Base-by-base conservation (phyloP, 2,888 invertebrate species). In the Dascillus cervinus region DNA sequence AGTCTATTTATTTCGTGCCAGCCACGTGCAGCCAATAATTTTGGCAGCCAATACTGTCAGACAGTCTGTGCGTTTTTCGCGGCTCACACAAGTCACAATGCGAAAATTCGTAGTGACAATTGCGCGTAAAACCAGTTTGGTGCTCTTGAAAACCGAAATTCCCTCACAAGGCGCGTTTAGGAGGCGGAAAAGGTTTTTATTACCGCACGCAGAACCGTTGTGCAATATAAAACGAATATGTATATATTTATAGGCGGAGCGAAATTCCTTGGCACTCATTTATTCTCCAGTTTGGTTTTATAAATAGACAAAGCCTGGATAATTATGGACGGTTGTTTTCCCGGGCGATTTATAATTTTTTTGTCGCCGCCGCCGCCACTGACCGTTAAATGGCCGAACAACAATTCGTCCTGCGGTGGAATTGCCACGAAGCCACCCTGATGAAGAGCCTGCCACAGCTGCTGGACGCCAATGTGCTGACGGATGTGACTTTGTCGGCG, bases 401-500 rank as follows among this genome's bases (percentile, higher is more conserved):
- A 49, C 61, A 64, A 42, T 63, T 60, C 44, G 56, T 64, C 33
- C 46, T 64, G 21, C 52, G 59, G 33, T 64, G 64, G 64, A 63
- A 64, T 42, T 62, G 58, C 35, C 64, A 64, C 46, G 61, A 62
- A 44, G 46, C 56, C 9, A 62, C 64, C 3, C 70, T 88, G 26
- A 69, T 87, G 40, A 81, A 81, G 50, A 83, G 84, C 32, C 68
- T 88, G 54, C 83, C 86, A 23, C 77, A 80, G 44, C 72, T 88
- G 55, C 69, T 88, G 47, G 82, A 82, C 52, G 79, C 82, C 32
- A 87, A 87, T 47, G 77, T 86, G 60, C 71, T 89, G 52, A 84
- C 88, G 32, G 89, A 90, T 64, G 87, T 90, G 26, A 90, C 89
- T 6, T 70, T 91, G 25, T 86, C 86, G 43, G 89, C 89, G 3